A percentile compares a stretch with the other conserved stretches of the same genome.
These are phyloP conservation scores for Staurois parvus DNA, from an alignment of 2,797 vertebrate genomes.

Conservation along the genomic window DNA sequence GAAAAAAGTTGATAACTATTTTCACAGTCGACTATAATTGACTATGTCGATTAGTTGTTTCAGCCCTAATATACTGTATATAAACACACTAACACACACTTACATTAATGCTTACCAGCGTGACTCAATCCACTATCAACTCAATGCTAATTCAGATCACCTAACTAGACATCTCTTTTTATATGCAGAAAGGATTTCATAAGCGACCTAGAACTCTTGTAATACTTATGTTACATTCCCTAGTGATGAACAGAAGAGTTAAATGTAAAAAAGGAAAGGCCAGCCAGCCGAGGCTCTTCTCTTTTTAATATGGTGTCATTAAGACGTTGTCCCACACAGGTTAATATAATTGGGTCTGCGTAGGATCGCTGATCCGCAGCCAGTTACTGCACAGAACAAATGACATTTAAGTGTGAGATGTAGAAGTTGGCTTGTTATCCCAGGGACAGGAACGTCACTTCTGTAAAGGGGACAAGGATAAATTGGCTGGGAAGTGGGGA, in stretches of 20 bases:
- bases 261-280: slow-evolving; percentile 51
- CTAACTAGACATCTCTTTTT: not conserved
- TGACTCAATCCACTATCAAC: too few relatives aligned
- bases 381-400: slow-evolving; percentile 85
- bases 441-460: slow-evolving; percentile 72
- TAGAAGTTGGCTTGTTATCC: slow-evolving; percentile 85
- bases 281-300: slow-evolving; percentile 47
- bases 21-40: too few relatives aligned
- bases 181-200: not conserved
- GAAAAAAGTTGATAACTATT: too few relatives aligned
- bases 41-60: too few relatives aligned
- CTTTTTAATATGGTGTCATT: slow-evolving; percentile 82
- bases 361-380: slow-evolving; percentile 85
- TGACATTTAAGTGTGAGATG: slow-evolving; percentile 87
- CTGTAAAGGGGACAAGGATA: slow-evolving; percentile 78
- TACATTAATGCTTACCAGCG: too few relatives aligned
- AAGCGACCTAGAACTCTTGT: not conserved
- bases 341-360: slow-evolving; percentile 87
- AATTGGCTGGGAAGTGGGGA: slow-evolving; percentile 84
- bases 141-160: too few relatives aligned
- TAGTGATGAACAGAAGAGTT: slow-evolving; percentile 26
- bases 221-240: not conserved
- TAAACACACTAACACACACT: too few relatives aligned
- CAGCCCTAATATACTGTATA: too few relatives aligned
- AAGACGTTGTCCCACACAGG: slow-evolving; percentile 80